Conservation (phyloP, 2,888 invertebrate species). For the Machimus rusticus region DNA sequence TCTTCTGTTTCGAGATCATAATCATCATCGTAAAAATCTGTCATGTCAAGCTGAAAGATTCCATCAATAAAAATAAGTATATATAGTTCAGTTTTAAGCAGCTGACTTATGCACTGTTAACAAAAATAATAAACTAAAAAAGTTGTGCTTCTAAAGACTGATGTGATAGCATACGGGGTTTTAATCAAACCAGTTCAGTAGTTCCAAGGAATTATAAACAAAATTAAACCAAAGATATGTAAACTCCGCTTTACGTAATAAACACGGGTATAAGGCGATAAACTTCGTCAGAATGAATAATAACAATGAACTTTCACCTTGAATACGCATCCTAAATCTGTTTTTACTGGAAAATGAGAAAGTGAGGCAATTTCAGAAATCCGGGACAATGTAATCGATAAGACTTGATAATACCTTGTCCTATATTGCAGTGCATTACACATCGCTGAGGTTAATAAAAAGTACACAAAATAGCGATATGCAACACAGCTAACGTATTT, state of each 20-base stretch:
- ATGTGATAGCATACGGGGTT: not conserved
- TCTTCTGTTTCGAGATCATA: slow-evolving; percentile 84
- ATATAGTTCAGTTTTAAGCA: not conserved
- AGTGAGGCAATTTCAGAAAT: not conserved
- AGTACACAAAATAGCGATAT: not conserved
- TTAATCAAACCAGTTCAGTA: not conserved
- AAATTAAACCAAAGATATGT: not conserved
- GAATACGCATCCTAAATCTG: not conserved
- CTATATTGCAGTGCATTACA: not conserved
- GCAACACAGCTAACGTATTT: not conserved
- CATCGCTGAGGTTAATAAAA: not conserved
- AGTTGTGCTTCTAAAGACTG: not conserved
- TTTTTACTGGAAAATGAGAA: not conserved
- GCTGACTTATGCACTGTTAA: not conserved
- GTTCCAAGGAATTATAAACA: not conserved
- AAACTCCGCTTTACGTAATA: not conserved
- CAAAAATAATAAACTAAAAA: not conserved
- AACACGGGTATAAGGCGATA: not conserved
- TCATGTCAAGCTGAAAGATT: slow-evolving; percentile 77
- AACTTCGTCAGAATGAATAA: not conserved
- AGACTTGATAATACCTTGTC: not conserved
- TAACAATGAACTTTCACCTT: no score
- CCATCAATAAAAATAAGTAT: no score
- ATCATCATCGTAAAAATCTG: slow-evolving; percentile 96
- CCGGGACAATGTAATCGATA: not conserved